These are phyloP conservation scores for Tridacna gigas DNA, from an alignment of 2,888 invertebrate genomes.

Conservation along the genomic window DNA sequence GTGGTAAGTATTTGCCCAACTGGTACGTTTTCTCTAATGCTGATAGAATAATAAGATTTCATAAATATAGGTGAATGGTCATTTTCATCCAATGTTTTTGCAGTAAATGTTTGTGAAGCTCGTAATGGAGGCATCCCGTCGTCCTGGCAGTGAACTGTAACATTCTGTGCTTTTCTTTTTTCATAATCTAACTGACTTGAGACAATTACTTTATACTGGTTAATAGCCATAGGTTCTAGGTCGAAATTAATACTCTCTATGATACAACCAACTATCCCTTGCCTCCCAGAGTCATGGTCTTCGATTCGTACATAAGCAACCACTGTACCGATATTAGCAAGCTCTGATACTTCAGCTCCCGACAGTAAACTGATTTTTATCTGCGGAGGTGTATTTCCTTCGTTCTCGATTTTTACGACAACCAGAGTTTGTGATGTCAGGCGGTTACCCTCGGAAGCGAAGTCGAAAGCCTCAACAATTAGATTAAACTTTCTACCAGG, in stretches of 20 bases:
- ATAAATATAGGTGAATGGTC: slow-evolving; percentile 57
- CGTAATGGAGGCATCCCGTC: slow-evolving; percentile 50
- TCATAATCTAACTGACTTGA: slow-evolving; percentile 85
- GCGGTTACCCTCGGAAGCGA: slow-evolving; percentile 70
- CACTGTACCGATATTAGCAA: slow-evolving; percentile 74
- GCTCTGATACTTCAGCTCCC: slow-evolving; percentile 71
- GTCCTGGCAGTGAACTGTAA: slow-evolving; percentile 61
- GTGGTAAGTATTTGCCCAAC: slow-evolving; percentile 44
- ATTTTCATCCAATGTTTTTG: slow-evolving; percentile 55
- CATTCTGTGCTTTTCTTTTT: slow-evolving; percentile 37
- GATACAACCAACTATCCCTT: slow-evolving; percentile 84
- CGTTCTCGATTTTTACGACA: slow-evolving; percentile 88
- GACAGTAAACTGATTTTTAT: slow-evolving; percentile 75
- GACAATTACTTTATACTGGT: slow-evolving; percentile 80
- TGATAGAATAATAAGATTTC: slow-evolving; percentile 32
- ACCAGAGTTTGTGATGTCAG: slow-evolving; percentile 73
- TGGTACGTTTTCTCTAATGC: slow-evolving; percentile 49
- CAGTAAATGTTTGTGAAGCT: slow-evolving; percentile 46
- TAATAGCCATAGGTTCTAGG: slow-evolving; percentile 68
- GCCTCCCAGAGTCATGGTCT: slow-evolving; percentile 76
- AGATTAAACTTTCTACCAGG: slow-evolving; percentile 68
- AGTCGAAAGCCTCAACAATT: slow-evolving; percentile 77
- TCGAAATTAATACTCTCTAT: slow-evolving; percentile 66
- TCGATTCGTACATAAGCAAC: slow-evolving; percentile 75
- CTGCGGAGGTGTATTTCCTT: slow-evolving; percentile 97